phyloP scores from a whole-genome alignment of 2,113 vertebrate genomes.

The Dicrurus megarhynchus region DNA sequence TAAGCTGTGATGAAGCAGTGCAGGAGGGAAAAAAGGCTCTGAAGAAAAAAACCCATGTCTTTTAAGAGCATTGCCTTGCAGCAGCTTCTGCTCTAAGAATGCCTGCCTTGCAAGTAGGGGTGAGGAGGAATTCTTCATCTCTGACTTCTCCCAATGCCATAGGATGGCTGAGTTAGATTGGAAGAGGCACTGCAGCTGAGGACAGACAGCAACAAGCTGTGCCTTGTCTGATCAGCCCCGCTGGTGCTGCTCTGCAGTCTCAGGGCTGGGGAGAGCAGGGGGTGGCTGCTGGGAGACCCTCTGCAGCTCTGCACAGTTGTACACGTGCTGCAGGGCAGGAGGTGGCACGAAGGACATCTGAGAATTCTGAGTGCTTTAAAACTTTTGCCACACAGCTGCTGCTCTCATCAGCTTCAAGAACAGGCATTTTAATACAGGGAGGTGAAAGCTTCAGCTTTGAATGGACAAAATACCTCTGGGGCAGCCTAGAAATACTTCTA shows the following conservation, averaged over 20 bases:
- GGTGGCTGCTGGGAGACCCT: not conserved
- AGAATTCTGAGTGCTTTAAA: not conserved
- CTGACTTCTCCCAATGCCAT: not conserved
- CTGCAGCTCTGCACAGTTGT: not conserved
- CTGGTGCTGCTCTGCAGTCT: accelerated
- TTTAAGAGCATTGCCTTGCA: not conserved
- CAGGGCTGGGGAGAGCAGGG: not conserved
- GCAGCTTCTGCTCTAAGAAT: not conserved
- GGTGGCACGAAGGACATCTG: too few species aligned
- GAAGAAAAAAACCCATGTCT: not conserved
- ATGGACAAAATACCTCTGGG: not conserved
- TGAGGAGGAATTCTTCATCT: not conserved
- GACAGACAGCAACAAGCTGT: not conserved
- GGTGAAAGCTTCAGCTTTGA: not conserved
- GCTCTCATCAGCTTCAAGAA: not conserved
- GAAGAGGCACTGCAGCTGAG: not conserved
- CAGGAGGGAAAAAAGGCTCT: not conserved
- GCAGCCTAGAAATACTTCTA: not conserved
- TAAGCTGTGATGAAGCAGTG: not conserved
- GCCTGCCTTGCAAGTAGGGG: not conserved
- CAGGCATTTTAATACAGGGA: not conserved
- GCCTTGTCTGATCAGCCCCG: not conserved
- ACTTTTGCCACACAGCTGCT: not conserved
- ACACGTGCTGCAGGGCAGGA: accelerated
- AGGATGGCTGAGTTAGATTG: not conserved